Percentiles rank a stretch among this genome's conserved stretches.
phyloP scores from a whole-genome alignment of 2,888 invertebrate genomes.

The Athalia circularis region DNA sequence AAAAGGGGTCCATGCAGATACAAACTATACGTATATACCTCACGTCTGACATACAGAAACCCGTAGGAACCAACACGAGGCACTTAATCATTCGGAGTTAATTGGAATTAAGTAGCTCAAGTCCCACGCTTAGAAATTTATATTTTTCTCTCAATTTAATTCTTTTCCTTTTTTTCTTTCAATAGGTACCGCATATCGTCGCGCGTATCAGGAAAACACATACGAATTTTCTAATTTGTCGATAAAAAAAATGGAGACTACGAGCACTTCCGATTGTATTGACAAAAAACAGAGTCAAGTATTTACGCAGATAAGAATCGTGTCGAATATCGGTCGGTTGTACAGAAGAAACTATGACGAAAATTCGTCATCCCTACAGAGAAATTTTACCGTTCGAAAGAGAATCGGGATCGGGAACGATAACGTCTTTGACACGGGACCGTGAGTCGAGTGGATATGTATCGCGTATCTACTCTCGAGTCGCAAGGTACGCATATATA shows the following conservation, averaged over 20 bases:
- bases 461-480: neutral
- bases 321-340: conserved; percentile 9
- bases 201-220: too few species aligned
- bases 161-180: neutral
- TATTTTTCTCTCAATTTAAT: neutral
- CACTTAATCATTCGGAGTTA: conserved; percentile 38
- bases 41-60: neutral
- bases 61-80: conserved; percentile 33
- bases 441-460: conserved; percentile 22
- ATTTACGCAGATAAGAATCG: conserved; percentile 20
- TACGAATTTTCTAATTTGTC: too few species aligned
- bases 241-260: too few species aligned
- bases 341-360: conserved; percentile 24
- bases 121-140: conserved; percentile 21
- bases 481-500: too few species aligned
- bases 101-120: conserved; percentile 43
- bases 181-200: too few species aligned
- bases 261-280: too few species aligned
- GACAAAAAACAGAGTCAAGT: too few species aligned
- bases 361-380: conserved; percentile 31
- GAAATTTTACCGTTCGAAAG: conserved; percentile 26
- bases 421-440: conserved; percentile 34
- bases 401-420: conserved; percentile 33
- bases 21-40: too few species aligned
- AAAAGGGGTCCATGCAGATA: conserved; percentile 10